Base-by-base conservation (phyloP, 2,797 vertebrate genomes). In the Sebastiscus tertius region DNA sequence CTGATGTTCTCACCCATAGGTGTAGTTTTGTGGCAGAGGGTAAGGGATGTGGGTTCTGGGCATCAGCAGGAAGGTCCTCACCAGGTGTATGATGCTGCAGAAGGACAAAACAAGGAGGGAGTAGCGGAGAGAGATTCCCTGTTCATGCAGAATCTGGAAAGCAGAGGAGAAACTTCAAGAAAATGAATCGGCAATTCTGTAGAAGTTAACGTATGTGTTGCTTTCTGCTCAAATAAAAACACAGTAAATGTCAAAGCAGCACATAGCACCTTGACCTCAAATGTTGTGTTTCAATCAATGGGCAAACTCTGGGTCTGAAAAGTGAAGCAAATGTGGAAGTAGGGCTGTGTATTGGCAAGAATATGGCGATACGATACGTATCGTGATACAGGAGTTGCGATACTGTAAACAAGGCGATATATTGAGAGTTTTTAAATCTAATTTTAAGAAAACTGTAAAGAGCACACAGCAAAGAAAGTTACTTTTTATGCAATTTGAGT, bases 41-140 rank as follows among this genome's bases (percentile, higher is more conserved):
- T 96, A 96, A 7, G 97, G 97, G 82, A 98, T 96, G 82, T 94
- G 96, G 6, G 82, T 88, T 74, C 72, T 88, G 0, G 97, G 97
- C 96, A 99, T 96, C 82, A 98, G 93, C 78, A 97, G 92, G 42
- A 97, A 80, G 7, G 97, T 98, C 49, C 97, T 96, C 26, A 93
- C 54, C 5, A 97, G 42, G 24, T 97, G 97, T 87, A 97, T 90
- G 85, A 87, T n/a, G n/a, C 96, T 96, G 91, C 96, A 98, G 82
- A 91, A 56, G 0, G 96, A 96, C 72, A 98, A 81, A 87, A 96
- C 93, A 60, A 97, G 77, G 93, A 98, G 97, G 89, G 95, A 96
- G 75, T 88, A 24, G 39, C 42, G 92, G 69, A 99, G 90, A 63
- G 93, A 93, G 62, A 96, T 34, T 89, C 89, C 82, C 73, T 91